Base-by-base conservation (phyloP, 2,888 invertebrate genomes). In the Drosophila heteroneura region DNA sequence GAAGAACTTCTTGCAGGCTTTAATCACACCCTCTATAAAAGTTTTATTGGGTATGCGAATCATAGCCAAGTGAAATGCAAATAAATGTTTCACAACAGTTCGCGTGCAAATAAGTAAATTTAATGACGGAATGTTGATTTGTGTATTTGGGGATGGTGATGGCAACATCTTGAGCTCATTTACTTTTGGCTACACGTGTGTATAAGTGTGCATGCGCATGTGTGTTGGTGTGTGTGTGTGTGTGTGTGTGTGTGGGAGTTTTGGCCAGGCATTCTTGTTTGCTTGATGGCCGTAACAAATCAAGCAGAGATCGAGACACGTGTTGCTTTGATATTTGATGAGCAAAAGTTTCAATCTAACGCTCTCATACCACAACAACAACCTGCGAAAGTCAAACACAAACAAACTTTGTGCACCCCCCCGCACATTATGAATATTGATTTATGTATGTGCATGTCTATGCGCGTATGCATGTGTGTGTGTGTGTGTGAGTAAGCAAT, bases 311-410 rank as follows among this genome's bases (percentile, higher is more conserved):
- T 74, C 70, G 62, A 39, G 72, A 75, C 88, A 87, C 90, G 91
- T 87, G 91, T 87, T 90, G 87, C 87, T 87, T 87, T 87, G 88
- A 91, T 87, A 87, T 87, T 87, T 89, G 85, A 89, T 85, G 89
- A 83, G 86, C 60, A 75, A 83, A 88, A 90, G 70, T 89, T 81
- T 79, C 47, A 47, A 26, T 26, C 9, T 26, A 26, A 5, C 26
- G 60, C 12, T 39, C 10, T 41, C 47, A 16, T 9, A 7, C 26
- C 26, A 9, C 47, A 47, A 47, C 16, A 47, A 26, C 47, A 26
- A 47, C 26, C 16, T 35, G 32, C 35, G 62, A 60, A 85, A 85
- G 77, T 85, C 73, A 85, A 86, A 89, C 76, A 74, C 67, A 70
- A 81, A 86, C 75, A 83, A 90, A 90, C 57, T 86, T 85, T 81